Percentiles rank a stretch among this genome's conserved stretches.
Evolutionary conservation across 1,140 invertebrate genomes (phyloP).

Genomic region (Drosophila hydei): DNA sequence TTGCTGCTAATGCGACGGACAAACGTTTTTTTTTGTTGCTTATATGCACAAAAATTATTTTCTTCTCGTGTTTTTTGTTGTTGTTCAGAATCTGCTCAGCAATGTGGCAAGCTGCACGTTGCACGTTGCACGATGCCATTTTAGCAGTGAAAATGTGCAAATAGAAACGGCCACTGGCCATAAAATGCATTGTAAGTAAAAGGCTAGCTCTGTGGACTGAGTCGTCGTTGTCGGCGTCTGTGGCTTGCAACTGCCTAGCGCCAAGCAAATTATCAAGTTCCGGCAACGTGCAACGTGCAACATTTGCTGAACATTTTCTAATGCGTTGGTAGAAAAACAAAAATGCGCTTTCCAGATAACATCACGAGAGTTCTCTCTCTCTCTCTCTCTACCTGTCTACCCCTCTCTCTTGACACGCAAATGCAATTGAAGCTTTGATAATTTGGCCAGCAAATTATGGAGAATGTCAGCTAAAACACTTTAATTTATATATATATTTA

Average conservation of each 20-base stretch:
- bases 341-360: conserved; percentile 43
- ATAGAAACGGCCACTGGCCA: conserved; percentile 59
- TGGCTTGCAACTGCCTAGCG: not conserved
- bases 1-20: conserved; percentile 23
- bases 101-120: conserved; percentile 6
- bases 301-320: conserved; percentile 33
- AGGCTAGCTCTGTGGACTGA: conserved; percentile 8
- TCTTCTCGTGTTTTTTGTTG: not conserved
- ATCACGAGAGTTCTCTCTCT: conserved; percentile 11
- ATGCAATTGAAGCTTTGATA: conserved; percentile 35
- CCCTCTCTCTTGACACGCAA: conserved; percentile 28
- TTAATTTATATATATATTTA: conserved; percentile 3
- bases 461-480: conserved; percentile 9
- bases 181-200: conserved; percentile 50
- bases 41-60: not conserved
- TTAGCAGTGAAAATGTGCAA: conserved; percentile 59
- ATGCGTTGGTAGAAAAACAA: not conserved
- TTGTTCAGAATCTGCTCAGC: conserved; percentile 29
- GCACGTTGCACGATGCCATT: conserved; percentile 23
- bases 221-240: not conserved
- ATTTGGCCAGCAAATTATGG: conserved; percentile 32
- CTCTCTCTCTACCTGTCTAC: too few species aligned
- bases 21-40: not conserved
- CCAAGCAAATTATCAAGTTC: conserved; percentile 64
- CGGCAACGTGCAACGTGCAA: conserved; percentile 37